Evolutionary conservation across 2,797 vertebrate genomes (phyloP), one percentile per base, ranked within the genome.

Genomic region (Microcaecilia unicolor): DNA sequence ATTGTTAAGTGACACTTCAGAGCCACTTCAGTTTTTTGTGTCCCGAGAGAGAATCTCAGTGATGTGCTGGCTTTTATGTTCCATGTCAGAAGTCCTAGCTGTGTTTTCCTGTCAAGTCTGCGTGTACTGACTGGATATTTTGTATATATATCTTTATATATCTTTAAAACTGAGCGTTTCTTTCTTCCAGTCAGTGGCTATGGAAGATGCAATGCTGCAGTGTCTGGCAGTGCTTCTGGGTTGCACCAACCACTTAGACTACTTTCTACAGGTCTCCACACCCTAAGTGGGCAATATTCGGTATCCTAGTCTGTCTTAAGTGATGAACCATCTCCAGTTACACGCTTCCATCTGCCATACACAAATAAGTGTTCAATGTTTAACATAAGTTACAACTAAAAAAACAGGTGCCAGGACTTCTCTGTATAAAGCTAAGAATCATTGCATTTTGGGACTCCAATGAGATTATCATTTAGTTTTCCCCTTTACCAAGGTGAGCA

Each of bases 201-300:
- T 76, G 70, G 66, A 64, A 51, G 67, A 63, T 55, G 62, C 61
- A 41, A 48, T 76, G 61, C 55, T 64, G 64, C 60, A 61, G 56
- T 69, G 70, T 64, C 70, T 80, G 54, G 53, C 54, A 15, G 53
- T 69, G 67, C 56, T 72, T 55, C 68, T 73, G 64, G 62, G 65
- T 70, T 76, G 74, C 15, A 41, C 67, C 67, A 61, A 64, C 60
- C 61, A 50, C 61, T 66, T 76, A 59, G 57, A 66, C 61, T 66
- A 49, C 71, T 79, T 74, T 57, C 68, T 80, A 35, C 70, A 80
- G 76, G 70, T 72, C 57, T 56, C 66, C 52, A 35, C 59, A 57
- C 41, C 48, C 51, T 68, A 28, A 41, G 44, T 41, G 49, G 47
- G 61, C 60, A 50, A n/a, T 46, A 64, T 66, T 44, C 8, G n/a